These are phyloP conservation scores for Gordius sp. DNA, from an alignment of 2,888 invertebrate genomes.

Conservation along the genomic window DNA sequence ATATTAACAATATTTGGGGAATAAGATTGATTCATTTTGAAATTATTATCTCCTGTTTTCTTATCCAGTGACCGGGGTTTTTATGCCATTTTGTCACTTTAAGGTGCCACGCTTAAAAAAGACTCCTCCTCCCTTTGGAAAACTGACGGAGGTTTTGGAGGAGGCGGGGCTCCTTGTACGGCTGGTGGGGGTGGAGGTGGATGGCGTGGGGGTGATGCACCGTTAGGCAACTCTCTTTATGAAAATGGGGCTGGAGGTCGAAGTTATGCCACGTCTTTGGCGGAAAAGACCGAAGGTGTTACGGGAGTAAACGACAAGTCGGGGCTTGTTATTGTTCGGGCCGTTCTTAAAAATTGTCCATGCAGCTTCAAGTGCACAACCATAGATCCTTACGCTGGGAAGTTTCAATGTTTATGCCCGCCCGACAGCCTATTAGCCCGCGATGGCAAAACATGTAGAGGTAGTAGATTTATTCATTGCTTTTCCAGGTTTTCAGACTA, in stretches of 20 bases:
- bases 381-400: not conserved
- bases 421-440: not conserved
- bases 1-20: too few species aligned
- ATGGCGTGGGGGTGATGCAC: not conserved
- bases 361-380: not conserved
- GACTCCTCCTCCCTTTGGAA: too few species aligned
- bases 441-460: not conserved
- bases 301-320: not conserved
- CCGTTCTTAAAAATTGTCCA: not conserved
- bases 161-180: conserved; percentile 2
- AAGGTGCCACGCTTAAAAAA: too few species aligned
- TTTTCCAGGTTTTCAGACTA: too few species aligned
- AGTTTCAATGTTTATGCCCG: not conserved
- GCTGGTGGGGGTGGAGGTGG: not conserved
- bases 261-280: not conserved
- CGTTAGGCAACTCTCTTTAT: not conserved
- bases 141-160: conserved; percentile 8
- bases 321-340: not conserved
- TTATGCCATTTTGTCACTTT: too few species aligned
- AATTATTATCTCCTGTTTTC: too few species aligned
- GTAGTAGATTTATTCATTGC: too few species aligned
- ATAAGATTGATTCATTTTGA: too few species aligned
- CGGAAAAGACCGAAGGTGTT: not conserved
- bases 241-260: not conserved
- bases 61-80: too few species aligned